phyloP scores from a whole-genome alignment of 2,797 vertebrate species.

The Lutjanus campechanus region DNA sequence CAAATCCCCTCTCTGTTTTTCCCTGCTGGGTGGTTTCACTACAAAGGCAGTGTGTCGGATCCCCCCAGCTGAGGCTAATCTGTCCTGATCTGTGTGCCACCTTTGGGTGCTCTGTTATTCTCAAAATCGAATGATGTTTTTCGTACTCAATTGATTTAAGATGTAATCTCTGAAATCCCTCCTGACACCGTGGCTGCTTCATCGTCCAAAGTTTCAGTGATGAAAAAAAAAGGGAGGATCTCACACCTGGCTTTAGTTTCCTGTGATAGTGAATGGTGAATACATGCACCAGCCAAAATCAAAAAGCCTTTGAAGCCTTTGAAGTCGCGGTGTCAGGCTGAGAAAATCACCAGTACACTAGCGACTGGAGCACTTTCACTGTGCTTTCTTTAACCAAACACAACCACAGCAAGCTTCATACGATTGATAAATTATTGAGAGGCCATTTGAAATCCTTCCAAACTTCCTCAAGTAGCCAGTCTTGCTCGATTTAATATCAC shows the following conservation, averaged over 20 bases:
- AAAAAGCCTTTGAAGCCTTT: constrained; percentile 43
- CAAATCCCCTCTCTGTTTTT: constrained; percentile 55
- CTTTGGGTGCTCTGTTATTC: constrained; percentile 54
- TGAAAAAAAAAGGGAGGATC: background rate
- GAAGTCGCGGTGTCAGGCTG: constrained; percentile 11
- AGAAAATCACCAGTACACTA: constrained; percentile 7
- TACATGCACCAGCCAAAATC: constrained; percentile 2
- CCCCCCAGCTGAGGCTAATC: constrained; percentile 59
- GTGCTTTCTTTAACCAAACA: constrained; percentile 36
- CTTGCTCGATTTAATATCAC: constrained; percentile 53
- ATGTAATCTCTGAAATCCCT: constrained; percentile 37
- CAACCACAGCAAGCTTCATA: constrained; percentile 30
- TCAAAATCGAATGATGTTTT: constrained; percentile 43
- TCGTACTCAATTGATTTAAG: constrained; percentile 44
- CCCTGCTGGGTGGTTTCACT: constrained; percentile 55
- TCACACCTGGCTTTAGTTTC: constrained; percentile 52
- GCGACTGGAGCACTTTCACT: constrained; percentile 11
- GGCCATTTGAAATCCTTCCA: constrained; percentile 44
- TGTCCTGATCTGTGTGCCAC: constrained; percentile 54
- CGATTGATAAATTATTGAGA: constrained; percentile 45
- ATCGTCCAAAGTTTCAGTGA: background rate
- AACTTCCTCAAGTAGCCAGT: constrained; percentile 39
- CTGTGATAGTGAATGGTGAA: constrained; percentile 27
- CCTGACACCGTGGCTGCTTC: constrained; percentile 23
- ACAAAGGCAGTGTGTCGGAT: constrained; percentile 59